phyloP scores from a whole-genome alignment of 2,797 vertebrate genomes.

The Alca torda region DNA sequence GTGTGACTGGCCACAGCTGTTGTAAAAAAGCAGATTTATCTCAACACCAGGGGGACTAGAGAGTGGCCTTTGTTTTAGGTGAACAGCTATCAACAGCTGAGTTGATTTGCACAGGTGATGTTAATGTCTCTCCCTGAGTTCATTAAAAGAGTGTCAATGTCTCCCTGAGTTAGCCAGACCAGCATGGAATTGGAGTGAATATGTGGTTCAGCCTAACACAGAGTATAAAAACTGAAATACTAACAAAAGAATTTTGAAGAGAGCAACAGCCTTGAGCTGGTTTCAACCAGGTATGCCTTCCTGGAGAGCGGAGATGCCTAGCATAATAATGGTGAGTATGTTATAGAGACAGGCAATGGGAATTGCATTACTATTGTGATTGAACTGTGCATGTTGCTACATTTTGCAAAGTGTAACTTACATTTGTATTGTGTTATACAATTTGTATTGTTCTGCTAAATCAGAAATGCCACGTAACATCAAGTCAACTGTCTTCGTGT shows the following conservation, averaged over 20 bases:
- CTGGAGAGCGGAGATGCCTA: accelerated
- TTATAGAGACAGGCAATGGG: not conserved
- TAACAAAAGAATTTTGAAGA: not conserved
- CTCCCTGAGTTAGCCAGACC: not conserved
- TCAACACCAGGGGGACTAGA: not conserved
- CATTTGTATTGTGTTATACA: not conserved
- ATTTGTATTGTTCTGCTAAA: not conserved
- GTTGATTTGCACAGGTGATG: not conserved
- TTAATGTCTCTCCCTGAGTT: not conserved
- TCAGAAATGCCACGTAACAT: not conserved
- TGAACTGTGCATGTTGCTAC: not conserved
- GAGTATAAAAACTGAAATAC: not conserved
- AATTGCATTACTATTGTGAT: not conserved
- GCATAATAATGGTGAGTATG: not conserved
- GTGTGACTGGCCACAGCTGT: not conserved
- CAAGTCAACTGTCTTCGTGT: not conserved
- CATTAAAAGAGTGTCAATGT: not conserved
- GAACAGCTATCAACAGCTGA: not conserved
- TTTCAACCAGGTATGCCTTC: not conserved
- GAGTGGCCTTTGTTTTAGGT: not conserved
- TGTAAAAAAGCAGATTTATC: not conserved
- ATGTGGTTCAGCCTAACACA: not conserved
- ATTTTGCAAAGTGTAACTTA: not conserved
- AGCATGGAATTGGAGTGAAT: not conserved
- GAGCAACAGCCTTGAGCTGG: not conserved